Base-by-base conservation (phyloP, 1,140 invertebrate genomes). In the Nomia melanderi region DNA sequence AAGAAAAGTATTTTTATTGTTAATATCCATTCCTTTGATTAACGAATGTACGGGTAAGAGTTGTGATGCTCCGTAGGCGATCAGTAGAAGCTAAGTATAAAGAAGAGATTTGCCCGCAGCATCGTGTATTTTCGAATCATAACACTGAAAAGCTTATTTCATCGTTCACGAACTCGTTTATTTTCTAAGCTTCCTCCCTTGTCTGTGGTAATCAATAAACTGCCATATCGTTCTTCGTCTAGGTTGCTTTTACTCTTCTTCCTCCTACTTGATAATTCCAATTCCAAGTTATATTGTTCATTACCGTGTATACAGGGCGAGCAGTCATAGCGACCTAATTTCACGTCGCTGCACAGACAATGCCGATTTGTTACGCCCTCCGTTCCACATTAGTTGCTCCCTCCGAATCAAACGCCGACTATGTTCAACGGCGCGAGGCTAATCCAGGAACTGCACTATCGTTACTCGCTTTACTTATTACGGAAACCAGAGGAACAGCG, bases 381-480 rank as follows among this genome's bases (percentile, higher is more conserved):
- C 41, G 57, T 33, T 71, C 14, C 14, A 14, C 11, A 7, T 14
- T 72, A 36, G 41, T 36, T 56, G 3, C 25, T n/a, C 31, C 39
- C 62, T 62, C 27, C 14, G 33, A 62, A 72, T 23, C 39, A 36
- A 72, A 63, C 31, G 59, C 33, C 33, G 33, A 59, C 62, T 25
- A 36, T 27, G 57, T 1, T 62, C 56, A 71, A 59, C 57, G 39
- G n/a, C 8, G 39, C 54, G 39, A 33, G 5, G 8, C 14, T 25
- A 71, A 71, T 60, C 8, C 29, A 25, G 36, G 0, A 47, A 31
- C 25, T 59, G n/a, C 25, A 23, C 67, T 23, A 57, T 59, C 54
- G 23, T 60, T 71, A 62, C 31, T 47, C 11, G 39, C 39, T 62
- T 62, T 71, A 25, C 56, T 60, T 71, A 31, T 20, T 23, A 50